These are phyloP conservation scores for Ptychochromis oligacanthus DNA, from an alignment of 2,113 vertebrate species.

Conservation along the genomic window DNA sequence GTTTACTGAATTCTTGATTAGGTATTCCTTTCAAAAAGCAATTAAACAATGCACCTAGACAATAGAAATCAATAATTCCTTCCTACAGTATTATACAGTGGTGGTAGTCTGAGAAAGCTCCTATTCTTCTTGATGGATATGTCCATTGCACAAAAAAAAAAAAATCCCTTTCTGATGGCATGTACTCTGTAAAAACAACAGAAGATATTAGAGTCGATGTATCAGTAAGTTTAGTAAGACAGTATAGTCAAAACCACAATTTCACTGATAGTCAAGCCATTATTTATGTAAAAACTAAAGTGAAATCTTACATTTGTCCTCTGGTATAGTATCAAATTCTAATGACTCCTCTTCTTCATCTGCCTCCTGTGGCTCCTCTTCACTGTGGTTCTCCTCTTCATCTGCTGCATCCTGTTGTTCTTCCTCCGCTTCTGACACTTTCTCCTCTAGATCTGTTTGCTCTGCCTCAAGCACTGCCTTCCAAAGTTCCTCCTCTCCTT, in stretches of 20 bases:
- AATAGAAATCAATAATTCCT: conserved; percentile 27
- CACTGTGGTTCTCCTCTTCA: conserved; percentile 29
- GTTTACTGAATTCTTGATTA: conserved; percentile 20
- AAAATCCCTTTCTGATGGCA: background rate
- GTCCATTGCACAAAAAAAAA: conserved; percentile 27
- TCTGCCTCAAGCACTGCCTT: conserved; percentile 6
- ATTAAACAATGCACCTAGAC: conserved; percentile 36
- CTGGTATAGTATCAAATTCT: conserved; percentile 36
- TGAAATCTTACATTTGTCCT: conserved; percentile 58
- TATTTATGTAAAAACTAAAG: background rate
- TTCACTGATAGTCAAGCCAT: background rate
- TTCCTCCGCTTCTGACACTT: background rate
- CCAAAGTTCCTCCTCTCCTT: conserved; percentile 14
- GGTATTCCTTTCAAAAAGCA: conserved; percentile 50
- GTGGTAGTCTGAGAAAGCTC: conserved; percentile 15
- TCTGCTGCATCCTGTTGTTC: conserved; percentile 4
- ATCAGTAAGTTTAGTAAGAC: background rate
- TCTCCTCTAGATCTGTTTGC: background rate
- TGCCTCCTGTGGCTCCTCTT: conserved; percentile 35
- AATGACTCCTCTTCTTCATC: conserved; percentile 29
- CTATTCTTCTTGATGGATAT: conserved; percentile 40
- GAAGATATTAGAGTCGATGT: background rate
- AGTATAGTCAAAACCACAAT: background rate
- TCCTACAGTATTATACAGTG: conserved; percentile 24
- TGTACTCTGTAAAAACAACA: conserved; percentile 42